Percentiles rank a stretch among this genome's conserved stretches.
phyloP scores from a whole-genome alignment of 1,140 invertebrate species.

The Leptonema lineaticorne region DNA sequence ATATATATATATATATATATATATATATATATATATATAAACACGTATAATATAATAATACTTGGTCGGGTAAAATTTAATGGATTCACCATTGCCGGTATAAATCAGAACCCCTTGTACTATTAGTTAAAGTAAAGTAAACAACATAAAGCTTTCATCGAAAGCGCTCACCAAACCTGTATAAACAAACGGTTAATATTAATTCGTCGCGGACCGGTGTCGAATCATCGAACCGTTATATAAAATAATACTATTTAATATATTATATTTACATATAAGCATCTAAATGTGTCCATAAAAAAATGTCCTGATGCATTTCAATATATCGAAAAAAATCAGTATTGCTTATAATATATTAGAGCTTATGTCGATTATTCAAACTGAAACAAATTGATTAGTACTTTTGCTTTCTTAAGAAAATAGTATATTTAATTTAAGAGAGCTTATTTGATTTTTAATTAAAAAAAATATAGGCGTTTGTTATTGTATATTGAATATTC shows the following conservation, averaged over 20 bases:
- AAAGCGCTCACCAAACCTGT: background rate
- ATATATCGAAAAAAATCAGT: too few species aligned
- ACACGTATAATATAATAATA: background rate
- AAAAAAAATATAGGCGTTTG: too few species aligned
- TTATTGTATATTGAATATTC: too few species aligned
- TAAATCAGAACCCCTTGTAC: background rate
- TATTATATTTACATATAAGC: constrained; percentile 2
- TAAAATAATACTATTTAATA: background rate
- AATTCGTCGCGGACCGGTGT: constrained; percentile 30
- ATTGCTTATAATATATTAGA: too few species aligned
- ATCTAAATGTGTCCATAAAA: too few species aligned
- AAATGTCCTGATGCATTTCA: too few species aligned
- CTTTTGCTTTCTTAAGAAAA: too few species aligned
- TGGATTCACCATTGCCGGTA: background rate
- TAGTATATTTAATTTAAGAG: too few species aligned
- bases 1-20: background rate
- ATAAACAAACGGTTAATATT: constrained; percentile 23
- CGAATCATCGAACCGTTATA: background rate
- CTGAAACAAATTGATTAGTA: too few species aligned
- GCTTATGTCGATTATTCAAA: too few species aligned
- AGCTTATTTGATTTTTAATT: too few species aligned
- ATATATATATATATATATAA: background rate
- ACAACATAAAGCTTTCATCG: constrained; percentile 8
- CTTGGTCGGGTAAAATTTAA: background rate
- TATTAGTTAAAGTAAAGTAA: background rate